Evolutionary conservation across 1,140 invertebrate genomes (phyloP), one percentile per base, ranked within the genome.

Genomic region (Idris sp.): DNA sequence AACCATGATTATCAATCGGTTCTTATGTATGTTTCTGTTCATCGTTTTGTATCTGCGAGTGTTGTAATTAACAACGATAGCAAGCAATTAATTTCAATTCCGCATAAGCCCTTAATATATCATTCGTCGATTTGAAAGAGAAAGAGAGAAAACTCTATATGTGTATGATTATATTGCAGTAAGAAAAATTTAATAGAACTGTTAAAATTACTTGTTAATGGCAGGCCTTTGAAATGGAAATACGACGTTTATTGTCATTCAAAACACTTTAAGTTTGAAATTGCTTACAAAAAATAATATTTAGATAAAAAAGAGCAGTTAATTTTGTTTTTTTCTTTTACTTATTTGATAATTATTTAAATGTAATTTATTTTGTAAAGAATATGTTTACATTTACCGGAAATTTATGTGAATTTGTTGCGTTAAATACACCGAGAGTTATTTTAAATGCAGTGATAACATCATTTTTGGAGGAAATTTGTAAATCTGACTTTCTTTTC

Each of bases 181-280:
- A 14, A 25, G 40, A 59, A 59, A 41, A 46, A 44, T 44, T 51
- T 51, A 53, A 59, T 53, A 38, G 35, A 31, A 48, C 33, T 44
- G 28, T 38, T 19, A 69, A 71, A 31, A 62, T 62, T 48, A 56
- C 49, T 56, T 48, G 25, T 18, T 62, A 62, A 71, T 71, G 58
- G 56, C 16, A 10, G 38, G 48, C 33, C 48, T 68, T 54, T 61
- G 30, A 62, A 33, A 71, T 71, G 67, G 48, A 71, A 62, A 71
- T 56, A 15, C 41, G 35, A 5, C 10, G 67, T 54, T 71, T 62
- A 62, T 62, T 71, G 44, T 62, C 49, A 62, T 71, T 62, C 41
- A 62, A 56, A 62, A 30, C 26, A 30, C 43, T 58, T 43, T 53
- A 51, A 35, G 41, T 48, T 22, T 9, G 25, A 18, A 36, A 53